Evolutionary conservation across 2,888 invertebrate species (phyloP).

Genomic region (Petrolisthes cinctipes): DNA sequence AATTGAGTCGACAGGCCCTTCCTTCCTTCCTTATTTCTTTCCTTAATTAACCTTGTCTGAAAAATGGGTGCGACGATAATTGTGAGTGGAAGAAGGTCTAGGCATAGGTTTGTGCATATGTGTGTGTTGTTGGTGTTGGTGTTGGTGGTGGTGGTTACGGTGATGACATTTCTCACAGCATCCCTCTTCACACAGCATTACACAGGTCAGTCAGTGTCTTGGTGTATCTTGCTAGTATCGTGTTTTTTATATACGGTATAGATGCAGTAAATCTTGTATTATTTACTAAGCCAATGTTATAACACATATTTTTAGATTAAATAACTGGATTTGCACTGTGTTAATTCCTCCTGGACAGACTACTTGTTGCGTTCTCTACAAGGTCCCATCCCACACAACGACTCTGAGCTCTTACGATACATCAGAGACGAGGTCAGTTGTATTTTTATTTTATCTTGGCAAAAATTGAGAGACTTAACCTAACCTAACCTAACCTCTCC

Average conservation of each 20-base stretch:
- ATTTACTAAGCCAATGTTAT: too few relatives aligned
- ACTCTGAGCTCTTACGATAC: constrained; percentile 36
- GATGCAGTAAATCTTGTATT: too few relatives aligned
- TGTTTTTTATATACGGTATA: too few relatives aligned
- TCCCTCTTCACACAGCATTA: not conserved
- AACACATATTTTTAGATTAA: too few relatives aligned
- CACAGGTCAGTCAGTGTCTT: not conserved
- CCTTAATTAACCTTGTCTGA: not conserved
- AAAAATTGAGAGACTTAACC: not conserved
- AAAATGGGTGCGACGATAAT: not conserved
- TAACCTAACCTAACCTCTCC: not conserved
- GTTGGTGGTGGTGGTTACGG: not conserved
- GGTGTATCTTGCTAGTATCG: not conserved
- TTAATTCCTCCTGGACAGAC: constrained; percentile 21
- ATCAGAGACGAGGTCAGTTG: not conserved
- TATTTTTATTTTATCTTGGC: not conserved
- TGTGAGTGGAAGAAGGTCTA: not conserved
- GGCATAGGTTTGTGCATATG: not conserved
- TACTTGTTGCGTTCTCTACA: constrained; percentile 24
- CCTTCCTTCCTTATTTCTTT: not conserved
- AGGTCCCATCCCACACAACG: constrained; percentile 39
- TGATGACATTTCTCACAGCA: not conserved
- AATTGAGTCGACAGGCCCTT: not conserved
- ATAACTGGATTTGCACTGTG: too few relatives aligned
- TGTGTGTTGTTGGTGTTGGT: not conserved